phyloP scores from a whole-genome alignment of 2,113 vertebrate species.

The Ictalurus punctatus region DNA sequence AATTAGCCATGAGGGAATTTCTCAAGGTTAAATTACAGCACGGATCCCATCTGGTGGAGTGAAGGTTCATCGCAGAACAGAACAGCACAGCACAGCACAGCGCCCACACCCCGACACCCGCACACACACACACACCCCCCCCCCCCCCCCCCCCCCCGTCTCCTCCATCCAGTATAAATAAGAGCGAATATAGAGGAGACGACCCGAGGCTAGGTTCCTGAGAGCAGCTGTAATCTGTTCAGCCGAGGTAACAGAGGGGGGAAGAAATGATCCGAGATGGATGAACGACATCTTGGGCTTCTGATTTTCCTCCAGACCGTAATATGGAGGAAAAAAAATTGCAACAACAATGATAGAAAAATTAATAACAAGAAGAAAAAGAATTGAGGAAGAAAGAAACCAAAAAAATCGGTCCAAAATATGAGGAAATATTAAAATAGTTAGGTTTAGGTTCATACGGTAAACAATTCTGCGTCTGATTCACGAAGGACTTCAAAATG shows the following conservation, averaged over 20 bases:
- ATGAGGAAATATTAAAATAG: neutral
- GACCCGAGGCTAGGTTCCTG: conserved; percentile 42
- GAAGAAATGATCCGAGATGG: neutral
- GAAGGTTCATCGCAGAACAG: conserved; percentile 36
- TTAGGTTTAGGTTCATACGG: neutral
- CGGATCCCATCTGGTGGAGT: conserved; percentile 50
- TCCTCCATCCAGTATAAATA: conserved; percentile 18
- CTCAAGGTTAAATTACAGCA: conserved; percentile 50
- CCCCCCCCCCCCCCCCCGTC: conserved; percentile 2
- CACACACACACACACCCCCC: neutral
- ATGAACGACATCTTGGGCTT: neutral
- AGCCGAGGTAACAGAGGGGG: conserved; percentile 24
- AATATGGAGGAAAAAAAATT: neutral
- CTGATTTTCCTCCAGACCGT: neutral
- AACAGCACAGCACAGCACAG: conserved; percentile 23
- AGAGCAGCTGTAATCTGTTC: conserved; percentile 42
- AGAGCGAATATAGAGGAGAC: conserved; percentile 33
- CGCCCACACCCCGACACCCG: neutral
- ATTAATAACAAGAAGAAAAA: neutral
- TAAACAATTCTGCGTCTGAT: neutral
- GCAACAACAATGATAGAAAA: neutral
- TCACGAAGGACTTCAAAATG: neutral
- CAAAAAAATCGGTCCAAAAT: neutral
- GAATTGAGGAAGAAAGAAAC: neutral
- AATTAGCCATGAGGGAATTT: conserved; percentile 55